Evolutionary conservation across 2,888 invertebrate genomes (phyloP).

Genomic region (Drosophila helvetica): DNA sequence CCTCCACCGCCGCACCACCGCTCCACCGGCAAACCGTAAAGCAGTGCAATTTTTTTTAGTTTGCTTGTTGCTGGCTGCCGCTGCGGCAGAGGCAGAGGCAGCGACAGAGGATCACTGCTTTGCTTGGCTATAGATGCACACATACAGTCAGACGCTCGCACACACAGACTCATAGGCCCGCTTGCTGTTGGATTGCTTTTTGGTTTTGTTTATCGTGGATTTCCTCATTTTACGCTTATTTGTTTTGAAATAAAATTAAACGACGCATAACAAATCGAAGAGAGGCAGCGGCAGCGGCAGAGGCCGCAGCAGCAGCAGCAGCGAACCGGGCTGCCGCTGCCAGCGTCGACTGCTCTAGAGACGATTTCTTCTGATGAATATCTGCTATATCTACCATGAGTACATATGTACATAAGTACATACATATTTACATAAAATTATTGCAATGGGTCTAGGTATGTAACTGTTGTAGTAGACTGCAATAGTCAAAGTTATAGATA

Average conservation of each 20-base stretch:
- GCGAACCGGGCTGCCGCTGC: neutral
- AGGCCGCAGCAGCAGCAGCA: neutral
- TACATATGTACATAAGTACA: neutral
- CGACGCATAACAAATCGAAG: constrained; percentile 65
- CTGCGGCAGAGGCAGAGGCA: neutral
- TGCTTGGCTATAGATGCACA: constrained; percentile 48
- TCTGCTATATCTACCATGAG: neutral
- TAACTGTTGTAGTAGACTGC: no score
- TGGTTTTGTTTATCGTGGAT: constrained; percentile 71
- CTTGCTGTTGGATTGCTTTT: constrained; percentile 45
- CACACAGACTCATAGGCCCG: constrained; percentile 36
- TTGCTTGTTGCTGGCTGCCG: constrained; percentile 5
- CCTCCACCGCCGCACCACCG: constrained; percentile 2
- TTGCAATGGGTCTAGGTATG: no score
- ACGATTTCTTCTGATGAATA: neutral
- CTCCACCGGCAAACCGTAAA: neutral
- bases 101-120: constrained; percentile 37
- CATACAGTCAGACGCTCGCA: constrained; percentile 20
- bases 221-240: constrained; percentile 75
- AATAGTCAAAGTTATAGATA: no score
- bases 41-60: constrained; percentile 28
- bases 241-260: constrained; percentile 78
- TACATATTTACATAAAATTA: no score
- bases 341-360: neutral
- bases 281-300: neutral